A percentile compares a stretch with the other conserved stretches of the same genome.
Evolutionary conservation across 1,140 invertebrate species (phyloP).

Genomic region (Zaprionus ornatus): DNA sequence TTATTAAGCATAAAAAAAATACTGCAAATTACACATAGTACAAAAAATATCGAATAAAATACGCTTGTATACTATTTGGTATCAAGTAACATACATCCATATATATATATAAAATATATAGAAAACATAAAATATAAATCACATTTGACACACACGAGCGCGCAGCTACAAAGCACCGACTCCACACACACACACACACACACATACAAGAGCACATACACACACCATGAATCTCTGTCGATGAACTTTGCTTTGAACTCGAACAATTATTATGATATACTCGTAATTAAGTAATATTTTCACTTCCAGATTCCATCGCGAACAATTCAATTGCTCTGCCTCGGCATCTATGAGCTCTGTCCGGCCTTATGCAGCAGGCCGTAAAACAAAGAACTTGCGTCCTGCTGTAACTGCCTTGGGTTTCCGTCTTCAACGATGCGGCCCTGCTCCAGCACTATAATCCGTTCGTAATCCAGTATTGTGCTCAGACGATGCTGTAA

Average conservation of each 20-base stretch:
- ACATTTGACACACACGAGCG: constrained; percentile 36
- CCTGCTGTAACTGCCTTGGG: constrained; percentile 87
- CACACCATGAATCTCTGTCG: background rate
- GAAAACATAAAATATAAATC: constrained; percentile 28
- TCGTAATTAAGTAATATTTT: constrained; percentile 15
- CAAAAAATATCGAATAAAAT: background rate
- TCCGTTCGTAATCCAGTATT: constrained; percentile 90
- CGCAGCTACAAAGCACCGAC: constrained; percentile 7
- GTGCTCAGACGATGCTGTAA: constrained; percentile 90
- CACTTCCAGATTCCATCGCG: background rate
- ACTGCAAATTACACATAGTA: constrained; percentile 27
- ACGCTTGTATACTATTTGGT: constrained; percentile 1
- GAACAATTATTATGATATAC: constrained; percentile 2
- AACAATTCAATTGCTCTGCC: background rate
- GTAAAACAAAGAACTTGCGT: constrained; percentile 85
- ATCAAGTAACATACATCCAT: background rate
- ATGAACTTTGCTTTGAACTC: background rate
- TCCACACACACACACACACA: background rate
- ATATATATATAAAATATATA: constrained; percentile 13
- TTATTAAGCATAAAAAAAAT: constrained; percentile 28
- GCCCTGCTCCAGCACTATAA: constrained; percentile 92
- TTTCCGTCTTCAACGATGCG: constrained; percentile 90
- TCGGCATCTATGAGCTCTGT: background rate
- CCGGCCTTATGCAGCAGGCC: constrained; percentile 83
- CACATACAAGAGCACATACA: background rate